Conservation (phyloP, 2,797 vertebrate species). For the Phoebastria nigripes region DNA sequence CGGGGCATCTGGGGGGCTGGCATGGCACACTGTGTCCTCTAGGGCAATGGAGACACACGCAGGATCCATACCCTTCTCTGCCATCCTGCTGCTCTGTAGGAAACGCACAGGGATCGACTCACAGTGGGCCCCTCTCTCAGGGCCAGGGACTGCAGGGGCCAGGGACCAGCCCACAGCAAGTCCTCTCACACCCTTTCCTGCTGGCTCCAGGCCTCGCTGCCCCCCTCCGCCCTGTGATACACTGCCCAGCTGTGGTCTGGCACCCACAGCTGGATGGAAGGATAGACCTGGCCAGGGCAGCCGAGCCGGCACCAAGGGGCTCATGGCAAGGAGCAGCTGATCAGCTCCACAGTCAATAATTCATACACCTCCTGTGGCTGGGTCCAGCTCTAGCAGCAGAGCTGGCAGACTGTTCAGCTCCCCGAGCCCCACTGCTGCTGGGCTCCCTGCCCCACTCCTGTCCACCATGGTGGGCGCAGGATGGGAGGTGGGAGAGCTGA, state of each 20-base stretch:
- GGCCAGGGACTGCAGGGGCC: background rate
- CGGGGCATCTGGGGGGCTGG: slow-evolving; percentile 79
- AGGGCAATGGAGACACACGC: slow-evolving; percentile 83
- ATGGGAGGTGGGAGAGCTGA: background rate
- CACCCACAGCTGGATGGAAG: background rate
- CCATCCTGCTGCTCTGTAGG: slow-evolving; percentile 82
- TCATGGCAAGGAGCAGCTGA: background rate
- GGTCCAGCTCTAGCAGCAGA: background rate
- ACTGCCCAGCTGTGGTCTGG: background rate
- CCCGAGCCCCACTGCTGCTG: background rate
- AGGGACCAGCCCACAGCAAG: background rate
- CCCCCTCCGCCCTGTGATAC: background rate
- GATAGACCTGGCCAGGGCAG: background rate
- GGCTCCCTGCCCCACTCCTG: background rate
- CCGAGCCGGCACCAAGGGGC: background rate
- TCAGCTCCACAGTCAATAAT: background rate
- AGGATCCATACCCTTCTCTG: slow-evolving; percentile 85
- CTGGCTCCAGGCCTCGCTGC: background rate
- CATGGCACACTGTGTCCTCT: slow-evolving; percentile 86
- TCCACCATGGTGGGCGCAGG: fast-evolving
- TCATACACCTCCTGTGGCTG: background rate
- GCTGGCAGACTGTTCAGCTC: background rate
- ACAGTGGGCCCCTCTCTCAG: background rate
- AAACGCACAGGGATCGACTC: background rate
- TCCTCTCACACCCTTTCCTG: background rate